A percentile compares a stretch with the other conserved stretches of the same genome.
Evolutionary conservation across 2,113 vertebrate species (phyloP).

Genomic region (Mohoua ochrocephala): DNA sequence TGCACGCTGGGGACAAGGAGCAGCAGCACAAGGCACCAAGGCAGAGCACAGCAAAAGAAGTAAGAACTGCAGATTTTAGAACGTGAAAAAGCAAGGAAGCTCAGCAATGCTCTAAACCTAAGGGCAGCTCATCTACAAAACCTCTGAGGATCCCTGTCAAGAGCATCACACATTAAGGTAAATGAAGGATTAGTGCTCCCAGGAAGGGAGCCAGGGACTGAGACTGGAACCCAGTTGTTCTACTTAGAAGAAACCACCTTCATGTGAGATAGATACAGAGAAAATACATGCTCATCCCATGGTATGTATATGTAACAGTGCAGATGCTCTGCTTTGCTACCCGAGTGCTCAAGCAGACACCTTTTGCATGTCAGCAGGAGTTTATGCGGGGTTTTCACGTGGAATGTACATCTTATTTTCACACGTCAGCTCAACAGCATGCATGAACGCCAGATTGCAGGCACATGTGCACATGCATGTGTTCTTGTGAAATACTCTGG

Average conservation of each 20-base stretch:
- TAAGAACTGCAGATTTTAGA: not conserved
- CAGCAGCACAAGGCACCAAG: not conserved
- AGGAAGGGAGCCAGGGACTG: not conserved
- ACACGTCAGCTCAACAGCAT: not conserved
- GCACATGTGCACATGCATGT: constrained; percentile 31
- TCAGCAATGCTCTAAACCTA: not conserved
- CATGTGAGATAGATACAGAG: not conserved
- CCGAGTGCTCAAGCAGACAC: not conserved
- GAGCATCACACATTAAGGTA: not conserved
- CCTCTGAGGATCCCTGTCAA: not conserved
- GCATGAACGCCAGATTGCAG: constrained; percentile 18
- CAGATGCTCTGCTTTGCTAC: not conserved
- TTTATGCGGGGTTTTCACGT: not conserved
- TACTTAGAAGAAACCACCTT: not conserved
- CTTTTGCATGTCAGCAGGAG: constrained; percentile 9
- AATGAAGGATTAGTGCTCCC: not conserved
- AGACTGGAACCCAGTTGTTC: not conserved
- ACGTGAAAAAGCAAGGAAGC: not conserved
- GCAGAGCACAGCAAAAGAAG: not conserved
- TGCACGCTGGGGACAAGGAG: not conserved
- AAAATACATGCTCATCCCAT: not conserved
- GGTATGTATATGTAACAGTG: not conserved
- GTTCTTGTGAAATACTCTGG: constrained; percentile 49
- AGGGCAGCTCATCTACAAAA: not conserved
- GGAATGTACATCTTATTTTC: constrained; percentile 15